These are phyloP conservation scores for Podocnemis expansa DNA, from an alignment of 2,113 vertebrate genomes.

Conservation along the genomic window DNA sequence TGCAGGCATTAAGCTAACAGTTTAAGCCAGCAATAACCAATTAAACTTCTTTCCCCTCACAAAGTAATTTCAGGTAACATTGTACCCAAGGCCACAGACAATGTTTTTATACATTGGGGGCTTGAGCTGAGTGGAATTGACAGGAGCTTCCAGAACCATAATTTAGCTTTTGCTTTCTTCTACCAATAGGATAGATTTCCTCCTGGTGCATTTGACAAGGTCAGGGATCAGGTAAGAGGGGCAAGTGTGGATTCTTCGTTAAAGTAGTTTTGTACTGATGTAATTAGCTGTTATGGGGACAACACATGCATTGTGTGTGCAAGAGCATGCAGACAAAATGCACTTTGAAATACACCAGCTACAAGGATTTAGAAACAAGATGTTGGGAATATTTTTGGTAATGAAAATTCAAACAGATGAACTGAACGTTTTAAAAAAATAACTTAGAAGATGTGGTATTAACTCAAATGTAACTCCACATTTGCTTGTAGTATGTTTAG, in stretches of 20 bases:
- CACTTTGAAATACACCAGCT: not conserved
- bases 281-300: conserved; percentile 22
- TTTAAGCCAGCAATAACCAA: not conserved
- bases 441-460: not conserved
- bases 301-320: not conserved
- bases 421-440: not conserved
- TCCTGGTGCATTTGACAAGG: not conserved
- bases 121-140: not conserved
- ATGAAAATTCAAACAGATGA: not conserved
- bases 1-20: not conserved
- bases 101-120: not conserved
- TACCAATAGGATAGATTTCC: not conserved
- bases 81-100: not conserved
- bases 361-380: not conserved
- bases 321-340: fast-evolving
- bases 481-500: not conserved
- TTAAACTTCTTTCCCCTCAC: not conserved
- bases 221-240: fast-evolving
- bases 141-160: not conserved
- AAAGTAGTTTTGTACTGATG: not conserved
- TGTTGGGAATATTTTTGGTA: not conserved
- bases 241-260: conserved; percentile 1
- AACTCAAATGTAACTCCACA: not conserved
- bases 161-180: not conserved
- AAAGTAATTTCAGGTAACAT: not conserved